phyloP scores from a whole-genome alignment of 2,113 vertebrate species.

The Dendropsophus ebraccatus region DNA sequence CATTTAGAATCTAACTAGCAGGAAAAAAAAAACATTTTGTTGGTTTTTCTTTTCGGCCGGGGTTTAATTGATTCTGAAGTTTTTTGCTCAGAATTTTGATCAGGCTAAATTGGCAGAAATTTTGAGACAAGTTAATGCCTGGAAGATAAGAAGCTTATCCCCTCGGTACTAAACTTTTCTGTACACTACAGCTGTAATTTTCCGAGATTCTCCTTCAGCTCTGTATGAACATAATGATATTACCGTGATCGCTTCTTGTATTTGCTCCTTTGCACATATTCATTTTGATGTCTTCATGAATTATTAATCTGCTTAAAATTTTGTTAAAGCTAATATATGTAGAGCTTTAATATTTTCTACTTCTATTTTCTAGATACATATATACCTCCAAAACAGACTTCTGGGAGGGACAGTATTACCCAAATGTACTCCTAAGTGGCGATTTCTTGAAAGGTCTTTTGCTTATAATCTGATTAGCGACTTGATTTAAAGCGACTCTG shows the following conservation, averaged over 20 bases:
- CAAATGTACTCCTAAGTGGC: too few species aligned
- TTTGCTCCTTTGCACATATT: background rate
- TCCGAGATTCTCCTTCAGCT: background rate
- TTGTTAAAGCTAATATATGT: background rate
- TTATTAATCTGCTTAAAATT: slow-evolving; percentile 6
- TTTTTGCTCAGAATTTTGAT: slow-evolving; percentile 44
- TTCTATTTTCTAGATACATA: too few species aligned
- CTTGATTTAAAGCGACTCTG: too few species aligned
- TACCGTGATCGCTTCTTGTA: background rate
- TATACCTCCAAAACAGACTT: too few species aligned
- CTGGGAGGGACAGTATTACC: too few species aligned
- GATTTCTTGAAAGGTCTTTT: too few species aligned
- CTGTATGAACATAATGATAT: background rate
- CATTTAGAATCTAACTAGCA: slow-evolving; percentile 15
- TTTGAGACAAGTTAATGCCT: slow-evolving; percentile 25
- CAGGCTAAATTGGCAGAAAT: slow-evolving; percentile 38
- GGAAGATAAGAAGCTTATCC: slow-evolving; percentile 13
- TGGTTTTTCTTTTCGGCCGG: slow-evolving; percentile 21
- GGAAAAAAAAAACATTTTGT: slow-evolving; percentile 26
- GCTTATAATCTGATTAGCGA: too few species aligned
- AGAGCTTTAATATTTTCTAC: background rate
- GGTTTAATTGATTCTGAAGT: slow-evolving; percentile 50
- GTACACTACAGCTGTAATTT: slow-evolving; percentile 32
- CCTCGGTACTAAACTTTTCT: slow-evolving; percentile 20
- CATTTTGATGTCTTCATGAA: slow-evolving; percentile 8